Conservation (phyloP, 2,113 vertebrate genomes). For the Alectura lathami region DNA sequence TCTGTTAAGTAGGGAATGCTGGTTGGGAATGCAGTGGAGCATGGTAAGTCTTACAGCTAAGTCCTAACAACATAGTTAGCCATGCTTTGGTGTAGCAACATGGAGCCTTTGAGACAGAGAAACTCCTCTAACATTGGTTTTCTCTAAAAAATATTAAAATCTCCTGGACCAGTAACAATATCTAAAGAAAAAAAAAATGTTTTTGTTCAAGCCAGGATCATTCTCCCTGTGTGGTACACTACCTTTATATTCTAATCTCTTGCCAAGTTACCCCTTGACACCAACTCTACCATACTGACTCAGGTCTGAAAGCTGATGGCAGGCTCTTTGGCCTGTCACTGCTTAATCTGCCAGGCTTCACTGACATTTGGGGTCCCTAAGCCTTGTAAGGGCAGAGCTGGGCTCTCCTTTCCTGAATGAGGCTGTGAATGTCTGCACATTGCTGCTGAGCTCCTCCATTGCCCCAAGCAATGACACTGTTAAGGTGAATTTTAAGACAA, state of each 20-base stretch:
- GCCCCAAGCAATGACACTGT: rapidly evolving
- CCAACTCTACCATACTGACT: neutral
- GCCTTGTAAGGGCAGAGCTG: neutral
- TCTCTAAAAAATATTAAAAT: neutral
- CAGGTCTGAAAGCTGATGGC: neutral
- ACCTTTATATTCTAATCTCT: neutral
- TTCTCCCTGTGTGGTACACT: neutral
- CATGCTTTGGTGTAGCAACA: neutral
- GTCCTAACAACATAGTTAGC: neutral
- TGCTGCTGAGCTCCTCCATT: neutral
- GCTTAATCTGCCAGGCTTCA: neutral
- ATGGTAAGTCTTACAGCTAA: neutral
- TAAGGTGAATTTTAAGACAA: neutral
- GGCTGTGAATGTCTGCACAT: neutral
- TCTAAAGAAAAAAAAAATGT: neutral
- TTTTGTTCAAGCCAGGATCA: neutral
- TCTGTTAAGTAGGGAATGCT: constrained; percentile 23
- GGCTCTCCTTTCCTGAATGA: neutral
- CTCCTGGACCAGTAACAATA: neutral
- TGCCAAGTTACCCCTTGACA: neutral
- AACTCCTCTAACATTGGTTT: neutral
- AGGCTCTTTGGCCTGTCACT: neutral
- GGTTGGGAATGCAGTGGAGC: neutral
- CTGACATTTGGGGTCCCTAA: neutral
- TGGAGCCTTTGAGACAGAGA: neutral